Base-by-base conservation (phyloP, 2,888 invertebrate species). In the Polymixis lichenea region DNA sequence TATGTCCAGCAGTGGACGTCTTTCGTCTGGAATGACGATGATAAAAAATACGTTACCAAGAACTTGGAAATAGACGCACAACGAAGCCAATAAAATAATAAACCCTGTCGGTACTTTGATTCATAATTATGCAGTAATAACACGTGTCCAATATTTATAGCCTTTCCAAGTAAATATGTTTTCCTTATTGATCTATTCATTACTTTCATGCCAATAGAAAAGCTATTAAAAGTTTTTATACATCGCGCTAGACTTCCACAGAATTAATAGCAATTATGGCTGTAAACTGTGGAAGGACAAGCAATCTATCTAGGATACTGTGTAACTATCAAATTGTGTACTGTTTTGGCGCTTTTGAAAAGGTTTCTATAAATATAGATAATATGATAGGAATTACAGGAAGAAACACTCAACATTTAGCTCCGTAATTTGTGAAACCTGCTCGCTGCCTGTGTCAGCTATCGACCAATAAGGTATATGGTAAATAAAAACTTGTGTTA, bases 101-200 rank as follows among this genome's bases (percentile, higher is more conserved):
- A 3, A 13, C 28, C 4, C 11, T 71, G 68, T 25, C 61, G 66
- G 61, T 11, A 28, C 53, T 79, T 74, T 80, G 60, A 62, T 67
- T 62, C 15, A 15, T 51, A 80, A 76, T 80, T 43, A 65, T 22
- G 64, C 28, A 78, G 43, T 64, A 46, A 28, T 38, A 58, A 51
- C 69, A 77, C 60, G 73, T 51, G 62, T 60, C 11, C 19, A 69
- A 69, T 71, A 56, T 74, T 72, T 51, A 78, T 38, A n/a, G n/a
- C 51, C 38, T 32, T 70, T 71, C 70, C 32, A 32, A 56, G 64
- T 74, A 82, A 71, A 67, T 32, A 73, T 77, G n/a, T 43, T 56
- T 82, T 78, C 38, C 66, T 49, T 58, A 72, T 67, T 82, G 77
- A 82, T 71, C 38, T 69, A 74, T 78, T 53, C 56, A 55, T 72